Evolutionary conservation across 2,797 vertebrate species (phyloP).

Genomic region (Potorous gilbertii): DNA sequence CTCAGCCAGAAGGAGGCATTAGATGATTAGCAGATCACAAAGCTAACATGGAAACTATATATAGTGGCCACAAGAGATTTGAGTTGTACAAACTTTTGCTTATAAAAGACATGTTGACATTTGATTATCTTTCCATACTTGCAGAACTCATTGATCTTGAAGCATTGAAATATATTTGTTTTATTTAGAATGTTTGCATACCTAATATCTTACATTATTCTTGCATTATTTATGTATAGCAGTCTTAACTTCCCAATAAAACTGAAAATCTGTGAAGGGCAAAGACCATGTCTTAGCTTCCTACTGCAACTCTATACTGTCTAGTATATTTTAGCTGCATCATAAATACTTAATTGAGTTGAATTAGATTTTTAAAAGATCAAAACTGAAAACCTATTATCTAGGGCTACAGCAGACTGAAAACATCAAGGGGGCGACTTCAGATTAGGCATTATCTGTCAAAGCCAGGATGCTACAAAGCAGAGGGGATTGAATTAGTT

Average conservation of each 20-base stretch:
- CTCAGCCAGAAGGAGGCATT: neutral
- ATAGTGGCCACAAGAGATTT: neutral
- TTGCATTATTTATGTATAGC: neutral
- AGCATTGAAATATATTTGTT: conserved; percentile 26
- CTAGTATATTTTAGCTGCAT: neutral
- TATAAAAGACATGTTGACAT: neutral
- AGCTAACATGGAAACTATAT: neutral
- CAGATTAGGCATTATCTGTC: neutral
- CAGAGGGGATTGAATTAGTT: neutral
- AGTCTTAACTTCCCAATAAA: conserved; percentile 29
- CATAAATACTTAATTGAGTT: conserved; percentile 12
- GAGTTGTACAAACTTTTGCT: neutral
- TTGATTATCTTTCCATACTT: neutral
- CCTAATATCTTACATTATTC: neutral
- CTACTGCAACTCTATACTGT: neutral
- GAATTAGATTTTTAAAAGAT: conserved; percentile 18
- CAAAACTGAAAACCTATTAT: neutral
- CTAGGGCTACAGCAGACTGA: neutral
- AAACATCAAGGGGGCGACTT: neutral
- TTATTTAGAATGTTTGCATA: neutral
- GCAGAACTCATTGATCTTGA: neutral
- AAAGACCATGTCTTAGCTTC: neutral
- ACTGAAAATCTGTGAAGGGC: conserved; percentile 12
- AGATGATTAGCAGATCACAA: neutral
- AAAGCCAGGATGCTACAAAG: neutral